phyloP scores from a whole-genome alignment of 2,888 invertebrate species.

The Calephelis perditalis region DNA sequence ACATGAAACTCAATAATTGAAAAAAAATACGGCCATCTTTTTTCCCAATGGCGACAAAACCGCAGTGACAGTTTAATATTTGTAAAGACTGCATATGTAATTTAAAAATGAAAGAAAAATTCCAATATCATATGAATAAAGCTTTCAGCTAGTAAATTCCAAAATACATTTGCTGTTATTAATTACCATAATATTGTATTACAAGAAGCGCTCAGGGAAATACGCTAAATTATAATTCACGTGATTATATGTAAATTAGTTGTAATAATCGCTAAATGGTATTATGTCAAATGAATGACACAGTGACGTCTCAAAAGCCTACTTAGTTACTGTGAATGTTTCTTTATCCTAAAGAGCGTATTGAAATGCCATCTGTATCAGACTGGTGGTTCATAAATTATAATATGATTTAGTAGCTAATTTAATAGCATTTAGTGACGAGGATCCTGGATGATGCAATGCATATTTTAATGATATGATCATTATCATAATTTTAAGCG shows the following conservation, averaged over 20 bases:
- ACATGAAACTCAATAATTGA: no score
- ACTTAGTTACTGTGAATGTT: conserved; percentile 10
- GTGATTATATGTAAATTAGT: conserved; percentile 14
- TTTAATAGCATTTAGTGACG: not conserved
- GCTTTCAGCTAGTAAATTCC: no score
- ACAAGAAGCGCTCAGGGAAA: conserved; percentile 3
- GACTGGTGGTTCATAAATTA: conserved; percentile 8
- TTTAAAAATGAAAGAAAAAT: no score
- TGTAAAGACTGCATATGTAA: no score
- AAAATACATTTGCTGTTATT: no score
- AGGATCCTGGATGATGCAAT: not conserved
- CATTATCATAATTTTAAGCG: not conserved
- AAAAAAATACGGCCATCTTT: no score
- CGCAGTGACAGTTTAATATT: no score
- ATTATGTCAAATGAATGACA: conserved; percentile 16
- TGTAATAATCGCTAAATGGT: conserved; percentile 16
- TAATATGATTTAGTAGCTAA: conserved; percentile 6
- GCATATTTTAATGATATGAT: not conserved
- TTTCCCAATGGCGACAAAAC: no score
- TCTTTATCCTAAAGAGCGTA: conserved; percentile 5
- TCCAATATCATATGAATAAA: no score
- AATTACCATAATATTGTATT: conserved; percentile 1
- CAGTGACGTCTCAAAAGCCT: conserved; percentile 5
- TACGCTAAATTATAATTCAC: conserved; percentile 2
- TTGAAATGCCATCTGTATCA: conserved; percentile 8